Conservation (phyloP, 2,113 vertebrate genomes). For the Panurus biarmicus region DNA sequence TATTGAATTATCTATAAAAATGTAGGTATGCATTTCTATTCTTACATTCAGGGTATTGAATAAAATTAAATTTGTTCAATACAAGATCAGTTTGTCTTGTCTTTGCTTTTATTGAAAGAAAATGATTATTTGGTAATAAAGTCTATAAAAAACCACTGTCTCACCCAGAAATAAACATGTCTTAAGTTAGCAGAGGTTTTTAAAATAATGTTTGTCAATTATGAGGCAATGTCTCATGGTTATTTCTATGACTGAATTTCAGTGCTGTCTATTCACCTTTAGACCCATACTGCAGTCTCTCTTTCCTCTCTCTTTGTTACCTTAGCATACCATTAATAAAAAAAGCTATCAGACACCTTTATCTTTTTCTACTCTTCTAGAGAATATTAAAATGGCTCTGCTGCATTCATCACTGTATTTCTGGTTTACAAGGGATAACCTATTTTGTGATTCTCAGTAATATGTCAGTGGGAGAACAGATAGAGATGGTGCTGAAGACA, state of each 20-base stretch:
- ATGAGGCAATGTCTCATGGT: not conserved
- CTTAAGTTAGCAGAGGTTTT: not conserved
- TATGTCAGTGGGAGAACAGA: not conserved
- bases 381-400: not conserved
- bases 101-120: not conserved
- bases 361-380: not conserved
- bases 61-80: not conserved
- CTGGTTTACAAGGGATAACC: not conserved
- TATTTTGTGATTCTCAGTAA: not conserved
- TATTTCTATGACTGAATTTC: not conserved
- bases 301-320: not conserved
- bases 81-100: not conserved
- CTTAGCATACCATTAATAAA: not conserved
- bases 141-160: not conserved
- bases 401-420: not conserved
- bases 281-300: not conserved
- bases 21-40: not conserved
- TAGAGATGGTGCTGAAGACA: not conserved
- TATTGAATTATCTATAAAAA: not conserved
- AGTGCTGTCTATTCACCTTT: not conserved
- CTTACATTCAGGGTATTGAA: not conserved
- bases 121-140: not conserved
- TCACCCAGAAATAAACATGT: not conserved
- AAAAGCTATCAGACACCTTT: not conserved
- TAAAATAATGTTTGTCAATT: not conserved